Evolutionary conservation across 2,888 invertebrate species (phyloP), one percentile per base, ranked within the genome.

Genomic region (Euphydryas editha): DNA sequence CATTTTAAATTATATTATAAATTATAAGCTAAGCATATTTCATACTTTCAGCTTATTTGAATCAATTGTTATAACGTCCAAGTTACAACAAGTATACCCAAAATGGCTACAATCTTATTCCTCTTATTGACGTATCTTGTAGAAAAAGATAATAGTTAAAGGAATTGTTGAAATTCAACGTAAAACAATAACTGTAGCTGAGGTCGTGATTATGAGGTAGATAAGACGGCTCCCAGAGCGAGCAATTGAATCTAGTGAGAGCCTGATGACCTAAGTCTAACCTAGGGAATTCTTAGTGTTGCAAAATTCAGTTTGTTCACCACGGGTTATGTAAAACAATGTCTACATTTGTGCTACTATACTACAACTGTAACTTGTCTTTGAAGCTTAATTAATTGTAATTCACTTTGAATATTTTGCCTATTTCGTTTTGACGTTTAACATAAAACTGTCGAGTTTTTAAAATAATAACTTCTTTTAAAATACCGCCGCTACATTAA

Each of bases 181-280:
- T 78, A 78, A 81, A 78, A 79, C 75, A 78, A 72, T 73, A 76
- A 75, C 76, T 72, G 61, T 64, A 68, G 55, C 54, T 54, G 54
- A 54, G 54, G 54, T 54, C 54, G 72, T 71, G 81, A 82, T 81
- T 79, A 75, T 78, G 79, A 76, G 73, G 11, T 30, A 71, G 80
- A 81, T 80, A 80, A 66, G 67, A 20, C 46, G 36, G 76, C 78
- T 79, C 83, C 74, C 81, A 83, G 73, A 75, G 68, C 63, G 21
- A 51, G 54, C 59, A 44, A 59, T 70, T 70, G 60, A 64, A 69
- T 65, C 64, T 21, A 69, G 71, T 74, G 72, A 64, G 74, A 76
- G 73, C 71, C 60, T 17, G 56, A 51, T 57, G 68, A 65, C 62
- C 60, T 58, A 51, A 54, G 62, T 55, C 21, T 55, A 30, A 47